These are phyloP conservation scores for Chrysomela aeneicollis DNA, from an alignment of 2,888 invertebrate species.

Conservation along the genomic window DNA sequence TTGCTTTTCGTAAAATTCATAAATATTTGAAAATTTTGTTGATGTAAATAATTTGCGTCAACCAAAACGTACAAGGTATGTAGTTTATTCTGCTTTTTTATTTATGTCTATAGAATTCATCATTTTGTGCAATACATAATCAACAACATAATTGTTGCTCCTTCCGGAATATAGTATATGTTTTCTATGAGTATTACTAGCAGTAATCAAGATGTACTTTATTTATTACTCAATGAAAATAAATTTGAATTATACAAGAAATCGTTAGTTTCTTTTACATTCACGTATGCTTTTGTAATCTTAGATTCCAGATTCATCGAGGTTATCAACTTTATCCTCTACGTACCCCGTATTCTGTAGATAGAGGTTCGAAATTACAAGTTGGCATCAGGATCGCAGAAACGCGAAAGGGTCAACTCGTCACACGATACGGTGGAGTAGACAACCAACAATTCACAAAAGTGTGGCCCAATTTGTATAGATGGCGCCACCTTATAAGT, in stretches of 20 bases:
- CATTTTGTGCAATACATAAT: constrained; percentile 46
- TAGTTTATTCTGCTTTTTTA: constrained; percentile 28
- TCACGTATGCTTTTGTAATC: too few species aligned
- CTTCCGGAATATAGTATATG: too few species aligned
- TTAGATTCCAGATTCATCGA: too few species aligned
- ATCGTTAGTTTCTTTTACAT: not conserved
- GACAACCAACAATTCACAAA: too few species aligned
- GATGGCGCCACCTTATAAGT: too few species aligned
- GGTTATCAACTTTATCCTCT: too few species aligned
- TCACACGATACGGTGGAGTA: too few species aligned
- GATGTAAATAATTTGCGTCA: constrained; percentile 20
- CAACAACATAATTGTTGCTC: constrained; percentile 48
- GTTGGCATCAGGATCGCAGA: too few species aligned
- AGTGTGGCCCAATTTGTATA: too few species aligned
- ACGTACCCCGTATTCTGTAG: too few species aligned
- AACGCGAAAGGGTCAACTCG: too few species aligned
- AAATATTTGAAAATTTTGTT: constrained; percentile 30
- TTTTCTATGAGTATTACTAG: constrained; percentile 54
- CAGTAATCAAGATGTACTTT: constrained; percentile 43
- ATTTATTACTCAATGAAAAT: constrained; percentile 31
- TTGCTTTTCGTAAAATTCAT: constrained; percentile 27
- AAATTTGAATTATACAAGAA: constrained; percentile 21
- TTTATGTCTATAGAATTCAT: constrained; percentile 33
- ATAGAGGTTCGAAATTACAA: too few species aligned
- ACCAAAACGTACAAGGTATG: constrained; percentile 33